phyloP scores from a whole-genome alignment of 2,113 vertebrate species.

The Chelonoidis abingdonii region DNA sequence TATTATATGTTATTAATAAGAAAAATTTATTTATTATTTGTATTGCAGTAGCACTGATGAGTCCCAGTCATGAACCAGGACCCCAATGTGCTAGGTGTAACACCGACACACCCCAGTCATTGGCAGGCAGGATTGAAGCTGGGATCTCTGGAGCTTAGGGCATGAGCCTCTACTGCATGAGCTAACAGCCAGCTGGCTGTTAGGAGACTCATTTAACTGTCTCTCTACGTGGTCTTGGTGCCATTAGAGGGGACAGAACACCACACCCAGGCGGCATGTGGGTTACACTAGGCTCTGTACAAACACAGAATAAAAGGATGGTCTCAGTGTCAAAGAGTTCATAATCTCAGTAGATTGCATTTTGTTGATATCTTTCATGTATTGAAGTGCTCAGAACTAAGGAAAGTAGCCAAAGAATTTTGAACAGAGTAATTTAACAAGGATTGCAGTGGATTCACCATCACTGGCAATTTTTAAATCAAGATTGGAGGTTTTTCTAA shows the following conservation, averaged over 20 bases:
- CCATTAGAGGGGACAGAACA: no score
- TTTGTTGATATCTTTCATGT: background rate
- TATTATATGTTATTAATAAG: background rate
- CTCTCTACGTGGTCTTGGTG: no score
- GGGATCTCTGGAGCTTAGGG: no score
- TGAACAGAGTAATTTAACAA: background rate
- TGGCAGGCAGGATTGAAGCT: no score
- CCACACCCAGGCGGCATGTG: no score
- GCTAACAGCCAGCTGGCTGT: no score
- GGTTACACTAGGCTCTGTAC: background rate
- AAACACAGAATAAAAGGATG: rapidly evolving
- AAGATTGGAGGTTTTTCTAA: background rate
- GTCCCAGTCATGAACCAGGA: background rate
- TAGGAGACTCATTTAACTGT: no score
- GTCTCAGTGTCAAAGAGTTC: background rate
- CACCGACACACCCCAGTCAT: no score
- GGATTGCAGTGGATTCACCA: background rate
- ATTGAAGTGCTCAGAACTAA: background rate
- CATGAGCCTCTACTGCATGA: no score
- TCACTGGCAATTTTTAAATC: background rate
- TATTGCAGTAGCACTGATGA: background rate
- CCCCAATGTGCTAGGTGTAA: background rate
- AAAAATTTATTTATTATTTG: background rate
- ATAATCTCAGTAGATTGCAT: background rate
- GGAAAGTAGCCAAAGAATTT: background rate